These are phyloP conservation scores for Lochmaea crataegi DNA, from an alignment of 2,888 invertebrate species.

Conservation along the genomic window DNA sequence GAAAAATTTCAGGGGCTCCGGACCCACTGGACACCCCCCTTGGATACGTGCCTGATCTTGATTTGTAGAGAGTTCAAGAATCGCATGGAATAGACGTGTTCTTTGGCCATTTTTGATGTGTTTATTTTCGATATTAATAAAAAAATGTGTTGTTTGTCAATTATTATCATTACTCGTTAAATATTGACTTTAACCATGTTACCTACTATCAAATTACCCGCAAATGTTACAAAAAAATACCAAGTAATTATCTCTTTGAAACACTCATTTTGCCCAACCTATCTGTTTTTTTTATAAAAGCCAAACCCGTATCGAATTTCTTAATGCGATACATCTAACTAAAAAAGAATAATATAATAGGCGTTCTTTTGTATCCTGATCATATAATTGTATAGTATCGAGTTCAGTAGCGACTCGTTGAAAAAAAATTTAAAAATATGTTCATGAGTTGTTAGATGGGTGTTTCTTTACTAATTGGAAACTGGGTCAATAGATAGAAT, in stretches of 20 bases:
- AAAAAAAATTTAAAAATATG: neutral
- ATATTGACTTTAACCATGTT: neutral
- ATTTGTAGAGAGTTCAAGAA: too few species aligned
- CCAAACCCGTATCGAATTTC: conserved; percentile 14
- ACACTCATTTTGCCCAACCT: conserved; percentile 6
- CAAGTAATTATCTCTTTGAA: conserved; percentile 1
- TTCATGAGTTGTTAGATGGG: neutral
- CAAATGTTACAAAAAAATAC: conserved; percentile 6
- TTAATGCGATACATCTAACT: conserved; percentile 1
- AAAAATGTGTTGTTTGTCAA: neutral
- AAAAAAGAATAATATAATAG: neutral
- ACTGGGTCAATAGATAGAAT: too few species aligned
- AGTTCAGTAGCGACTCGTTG: neutral
- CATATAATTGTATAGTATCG: neutral
- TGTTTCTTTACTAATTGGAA: too few species aligned
- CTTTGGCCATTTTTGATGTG: too few species aligned
- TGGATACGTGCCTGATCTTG: too few species aligned
- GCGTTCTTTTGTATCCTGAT: neutral
- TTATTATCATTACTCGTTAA: neutral
- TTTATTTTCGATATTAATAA: too few species aligned
- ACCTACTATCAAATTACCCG: conserved; percentile 1
- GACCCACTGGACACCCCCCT: too few species aligned
- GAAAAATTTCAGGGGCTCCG: too few species aligned
- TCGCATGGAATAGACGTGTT: too few species aligned
- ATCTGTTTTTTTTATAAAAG: conserved; percentile 3